These are phyloP conservation scores for Argynnis bischoffii DNA, from an alignment of 2,888 invertebrate genomes.

Conservation along the genomic window DNA sequence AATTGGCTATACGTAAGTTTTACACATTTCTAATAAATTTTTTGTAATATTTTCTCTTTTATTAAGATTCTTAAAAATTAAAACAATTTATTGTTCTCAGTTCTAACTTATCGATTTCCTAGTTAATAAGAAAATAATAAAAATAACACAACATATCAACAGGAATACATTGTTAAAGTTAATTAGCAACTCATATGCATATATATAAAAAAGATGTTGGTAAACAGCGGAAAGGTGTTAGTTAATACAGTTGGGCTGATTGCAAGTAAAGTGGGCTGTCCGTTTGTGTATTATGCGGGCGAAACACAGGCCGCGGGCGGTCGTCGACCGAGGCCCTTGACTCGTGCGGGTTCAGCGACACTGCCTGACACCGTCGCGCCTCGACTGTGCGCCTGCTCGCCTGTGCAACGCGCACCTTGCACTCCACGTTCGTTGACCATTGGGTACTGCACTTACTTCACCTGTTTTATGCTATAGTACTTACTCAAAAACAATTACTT, in stretches of 20 bases:
- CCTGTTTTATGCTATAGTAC: background rate
- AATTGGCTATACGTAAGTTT: conserved; percentile 1
- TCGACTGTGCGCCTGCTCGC: conserved; percentile 36
- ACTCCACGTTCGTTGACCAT: conserved; percentile 30
- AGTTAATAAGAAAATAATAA: background rate
- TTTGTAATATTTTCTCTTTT: too few relatives aligned
- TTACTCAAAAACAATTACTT: too few relatives aligned
- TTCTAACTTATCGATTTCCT: too few relatives aligned
- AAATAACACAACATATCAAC: background rate
- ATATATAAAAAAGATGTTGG: conserved; percentile 19
- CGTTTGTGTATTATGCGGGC: conserved; percentile 63
- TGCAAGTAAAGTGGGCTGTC: conserved; percentile 50
- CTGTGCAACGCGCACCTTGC: conserved; percentile 48
- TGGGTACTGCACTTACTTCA: background rate
- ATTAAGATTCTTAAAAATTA: too few relatives aligned
- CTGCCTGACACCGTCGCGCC: conserved; percentile 57
- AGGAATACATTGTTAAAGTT: conserved; percentile 4
- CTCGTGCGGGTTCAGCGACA: conserved; percentile 77
- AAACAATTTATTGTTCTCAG: too few relatives aligned
- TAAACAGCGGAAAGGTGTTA: conserved; percentile 41
- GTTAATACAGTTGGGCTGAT: conserved; percentile 39
- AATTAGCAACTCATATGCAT: conserved; percentile 6
- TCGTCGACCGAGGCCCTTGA: conserved; percentile 81
- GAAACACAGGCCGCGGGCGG: conserved; percentile 68
- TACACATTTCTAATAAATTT: conserved; percentile 1